Evolutionary conservation across 2,888 invertebrate species (phyloP), one percentile per base, ranked within the genome.

Genomic region (Lomographa bimaculata): DNA sequence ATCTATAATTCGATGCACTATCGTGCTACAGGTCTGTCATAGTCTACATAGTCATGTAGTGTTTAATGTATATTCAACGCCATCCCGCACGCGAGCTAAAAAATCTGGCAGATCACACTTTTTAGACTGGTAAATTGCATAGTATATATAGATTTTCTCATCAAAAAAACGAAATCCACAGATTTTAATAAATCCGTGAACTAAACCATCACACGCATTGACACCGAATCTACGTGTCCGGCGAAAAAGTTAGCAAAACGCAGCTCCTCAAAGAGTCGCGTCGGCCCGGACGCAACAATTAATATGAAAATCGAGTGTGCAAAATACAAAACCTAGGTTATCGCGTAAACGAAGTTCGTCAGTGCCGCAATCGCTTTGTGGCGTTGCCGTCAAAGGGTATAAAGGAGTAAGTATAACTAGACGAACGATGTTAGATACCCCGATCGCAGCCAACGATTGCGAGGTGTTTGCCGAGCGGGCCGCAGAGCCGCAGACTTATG

Each of bases 401-500:
- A n/a, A n/a, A n/a, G n/a, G n/a, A n/a, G n/a, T n/a, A n/a, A n/a
- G n/a, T n/a, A n/a, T 28, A 34, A 28, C 30, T 34, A 37, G 35
- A 27, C 23, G 35, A 40, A 41, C 30, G 46, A 41, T 21, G 50
- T 34, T 50, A 46, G 61, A 61, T 59, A 66, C 71, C 71, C 71
- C 62, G 3, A 12, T 14, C 20, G 14, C 29, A 20, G 12, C 23
- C 20, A 7, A 9, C 69, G 68, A 71, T 64, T 60, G 57, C 49
- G 60, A 60, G 69, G 71, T 72, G 69, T 70, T 74, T 66, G 63
- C 64, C 54, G 53, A 59, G 64, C 57, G 52, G 7, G 46, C 54
- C 64, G 61, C 64, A 64, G 63, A 54, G 54, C 46, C 60, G 57
- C 55, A 66, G 68, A 71, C 70, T 77, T 75, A 75, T 76, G 68